Conservation (phyloP, 1,140 invertebrate genomes). For the Delia radicum region DNA sequence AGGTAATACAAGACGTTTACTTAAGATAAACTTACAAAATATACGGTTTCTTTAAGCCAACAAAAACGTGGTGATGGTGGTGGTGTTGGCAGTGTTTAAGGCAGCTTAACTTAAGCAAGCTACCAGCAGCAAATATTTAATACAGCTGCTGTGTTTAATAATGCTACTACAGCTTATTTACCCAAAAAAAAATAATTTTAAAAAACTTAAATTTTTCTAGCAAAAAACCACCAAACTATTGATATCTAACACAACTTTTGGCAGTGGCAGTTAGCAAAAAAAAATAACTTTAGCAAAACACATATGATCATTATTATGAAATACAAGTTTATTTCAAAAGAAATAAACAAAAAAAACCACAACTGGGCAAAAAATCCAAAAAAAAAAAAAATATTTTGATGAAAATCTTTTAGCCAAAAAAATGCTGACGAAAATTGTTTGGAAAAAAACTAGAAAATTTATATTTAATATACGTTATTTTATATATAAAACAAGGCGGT, state of each 20-base stretch:
- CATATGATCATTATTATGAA: conserved; percentile 22
- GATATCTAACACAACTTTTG: not conserved
- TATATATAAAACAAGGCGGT: conserved; percentile 8
- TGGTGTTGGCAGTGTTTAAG: not conserved
- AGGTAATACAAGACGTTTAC: conserved; percentile 16
- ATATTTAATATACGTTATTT: conserved; percentile 18
- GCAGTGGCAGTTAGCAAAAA: not conserved
- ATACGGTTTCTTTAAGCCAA: conserved; percentile 4
- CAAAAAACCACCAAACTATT: not conserved
- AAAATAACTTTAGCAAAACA: not conserved
- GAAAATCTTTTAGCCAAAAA: conserved; percentile 8
- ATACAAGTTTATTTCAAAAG: conserved; percentile 15
- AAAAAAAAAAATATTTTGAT: conserved; percentile 6
- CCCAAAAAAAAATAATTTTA: conserved; percentile 12
- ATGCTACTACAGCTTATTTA: not conserved
- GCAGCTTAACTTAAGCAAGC: not conserved
- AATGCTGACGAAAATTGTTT: conserved; percentile 15
- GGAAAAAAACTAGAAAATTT: conserved; percentile 17
- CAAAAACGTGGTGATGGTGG: not conserved
- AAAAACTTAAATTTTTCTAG: not conserved
- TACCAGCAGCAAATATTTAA: not conserved
- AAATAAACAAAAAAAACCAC: too few species aligned
- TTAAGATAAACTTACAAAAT: conserved; percentile 15
- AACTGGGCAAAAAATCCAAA: not conserved
- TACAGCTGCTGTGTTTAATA: conserved; percentile 12